These are phyloP conservation scores for Hemistola chrysoprasaria DNA, from an alignment of 2,888 invertebrate species.

Conservation along the genomic window DNA sequence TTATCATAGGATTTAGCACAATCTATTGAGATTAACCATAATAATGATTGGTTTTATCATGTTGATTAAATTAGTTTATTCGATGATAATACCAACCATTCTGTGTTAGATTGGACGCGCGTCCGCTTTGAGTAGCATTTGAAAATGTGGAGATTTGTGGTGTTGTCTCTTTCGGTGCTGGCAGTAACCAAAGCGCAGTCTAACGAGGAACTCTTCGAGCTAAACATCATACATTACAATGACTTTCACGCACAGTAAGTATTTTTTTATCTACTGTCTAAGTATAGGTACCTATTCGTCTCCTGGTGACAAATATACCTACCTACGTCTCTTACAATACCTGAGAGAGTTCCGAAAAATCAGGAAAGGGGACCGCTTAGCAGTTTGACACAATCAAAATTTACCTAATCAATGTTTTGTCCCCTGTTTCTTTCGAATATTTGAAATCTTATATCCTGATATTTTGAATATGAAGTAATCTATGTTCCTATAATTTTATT, in stretches of 20 bases:
- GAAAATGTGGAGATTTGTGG: conserved; percentile 28
- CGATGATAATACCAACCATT: too few relatives aligned
- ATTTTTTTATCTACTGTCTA: conserved; percentile 2
- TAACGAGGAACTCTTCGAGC: conserved; percentile 48
- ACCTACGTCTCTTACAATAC: too few relatives aligned
- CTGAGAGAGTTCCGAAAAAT: too few relatives aligned
- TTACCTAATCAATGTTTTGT: too few relatives aligned
- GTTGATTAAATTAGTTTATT: conserved; percentile 8
- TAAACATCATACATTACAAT: conserved; percentile 78
- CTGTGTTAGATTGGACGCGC: conserved; percentile 6
- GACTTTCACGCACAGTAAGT: conserved; percentile 83
- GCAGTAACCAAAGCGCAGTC: conserved; percentile 38
- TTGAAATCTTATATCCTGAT: too few relatives aligned
- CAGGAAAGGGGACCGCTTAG: too few relatives aligned
- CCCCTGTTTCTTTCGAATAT: too few relatives aligned
- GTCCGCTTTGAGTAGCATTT: neutral
- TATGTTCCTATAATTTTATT: too few relatives aligned
- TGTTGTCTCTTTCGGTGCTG: conserved; percentile 32
- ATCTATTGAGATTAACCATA: too few relatives aligned
- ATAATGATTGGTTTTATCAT: conserved; percentile 16
- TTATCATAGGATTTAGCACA: conserved; percentile 17
- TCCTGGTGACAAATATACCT: too few relatives aligned
- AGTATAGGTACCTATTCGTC: neutral
- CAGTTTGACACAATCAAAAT: too few relatives aligned
- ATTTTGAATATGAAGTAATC: too few relatives aligned